These are phyloP conservation scores for Ancistrus triradiatus DNA, from an alignment of 2,113 vertebrate species.

Conservation along the genomic window DNA sequence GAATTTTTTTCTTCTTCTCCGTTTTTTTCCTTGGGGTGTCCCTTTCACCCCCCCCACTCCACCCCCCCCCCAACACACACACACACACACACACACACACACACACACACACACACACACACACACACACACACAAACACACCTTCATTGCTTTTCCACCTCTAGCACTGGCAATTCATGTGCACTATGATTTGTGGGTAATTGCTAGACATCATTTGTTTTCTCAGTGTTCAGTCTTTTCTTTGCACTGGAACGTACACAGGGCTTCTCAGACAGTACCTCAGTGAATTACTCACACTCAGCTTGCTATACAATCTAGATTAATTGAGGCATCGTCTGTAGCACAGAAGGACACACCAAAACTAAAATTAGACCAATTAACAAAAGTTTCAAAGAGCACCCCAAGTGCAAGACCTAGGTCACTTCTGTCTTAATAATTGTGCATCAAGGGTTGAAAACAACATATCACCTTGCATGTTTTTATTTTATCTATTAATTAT, in stretches of 20 bases:
- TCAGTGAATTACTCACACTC: constrained; percentile 44
- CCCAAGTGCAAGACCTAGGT: constrained; percentile 27
- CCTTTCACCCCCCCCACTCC: constrained; percentile 68
- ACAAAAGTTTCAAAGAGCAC: constrained; percentile 2
- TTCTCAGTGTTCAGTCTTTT: constrained; percentile 46
- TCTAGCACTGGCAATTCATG: constrained; percentile 68
- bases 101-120: too few relatives aligned
- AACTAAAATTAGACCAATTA: constrained; percentile 37
- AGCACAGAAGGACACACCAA: constrained; percentile 15
- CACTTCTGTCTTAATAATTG: constrained; percentile 27
- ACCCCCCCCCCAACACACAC: too few relatives aligned
- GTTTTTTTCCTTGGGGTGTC: constrained; percentile 58
- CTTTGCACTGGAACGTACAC: constrained; percentile 27
- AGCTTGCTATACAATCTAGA: constrained; percentile 36
- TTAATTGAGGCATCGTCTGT: constrained; percentile 17
- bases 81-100: too few relatives aligned
- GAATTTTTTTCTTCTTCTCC: constrained; percentile 93
- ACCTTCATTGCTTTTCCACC: constrained; percentile 38
- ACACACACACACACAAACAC: too few relatives aligned
- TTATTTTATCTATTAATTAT: too few relatives aligned
- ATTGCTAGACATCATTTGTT: constrained; percentile 57
- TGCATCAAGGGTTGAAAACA: constrained; percentile 27
- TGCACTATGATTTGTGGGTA: constrained; percentile 85
- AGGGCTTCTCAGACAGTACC: constrained; percentile 30
- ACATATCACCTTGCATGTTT: constrained; percentile 46